Evolutionary conservation across 2,888 invertebrate genomes (phyloP).

Genomic region (Diadromus collaris): DNA sequence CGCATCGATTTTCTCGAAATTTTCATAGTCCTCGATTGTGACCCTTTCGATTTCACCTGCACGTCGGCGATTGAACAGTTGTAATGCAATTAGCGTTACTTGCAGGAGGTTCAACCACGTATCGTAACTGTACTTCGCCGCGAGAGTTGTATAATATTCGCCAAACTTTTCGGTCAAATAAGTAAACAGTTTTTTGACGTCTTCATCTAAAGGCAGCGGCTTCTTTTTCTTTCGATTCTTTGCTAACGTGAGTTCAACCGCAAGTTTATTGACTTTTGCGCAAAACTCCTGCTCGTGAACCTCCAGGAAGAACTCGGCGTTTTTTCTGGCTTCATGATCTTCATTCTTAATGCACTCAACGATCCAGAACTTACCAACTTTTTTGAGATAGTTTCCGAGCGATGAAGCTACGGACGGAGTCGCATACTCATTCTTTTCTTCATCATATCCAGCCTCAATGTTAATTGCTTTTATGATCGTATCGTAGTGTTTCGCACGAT

Average conservation of each 20-base stretch:
- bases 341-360: conserved; percentile 39
- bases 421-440: conserved; percentile 3
- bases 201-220: conserved; percentile 28
- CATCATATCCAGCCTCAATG: conserved; percentile 44
- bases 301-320: neutral
- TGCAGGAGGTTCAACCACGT: conserved; percentile 27
- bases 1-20: conserved; percentile 6
- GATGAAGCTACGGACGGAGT: neutral
- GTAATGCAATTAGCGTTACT: conserved; percentile 25
- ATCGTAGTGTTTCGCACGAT: conserved; percentile 52
- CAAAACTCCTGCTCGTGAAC: conserved; percentile 40
- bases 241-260: conserved; percentile 15
- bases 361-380: conserved; percentile 17
- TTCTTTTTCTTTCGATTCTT: conserved; percentile 32
- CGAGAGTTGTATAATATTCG: conserved; percentile 2
- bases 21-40: no score
- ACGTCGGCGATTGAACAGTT: conserved; percentile 48
- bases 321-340: conserved; percentile 30
- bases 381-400: conserved; percentile 38
- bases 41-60: conserved; percentile 43
- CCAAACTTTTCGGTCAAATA: conserved; percentile 22
- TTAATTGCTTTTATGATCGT: conserved; percentile 47
- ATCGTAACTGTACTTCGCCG: conserved; percentile 18
- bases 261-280: conserved; percentile 38
- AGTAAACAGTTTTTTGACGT: conserved; percentile 32